Evolutionary conservation across 2,888 invertebrate genomes (phyloP), one percentile per base, ranked within the genome.

Genomic region (Hypercompe scribonia): DNA sequence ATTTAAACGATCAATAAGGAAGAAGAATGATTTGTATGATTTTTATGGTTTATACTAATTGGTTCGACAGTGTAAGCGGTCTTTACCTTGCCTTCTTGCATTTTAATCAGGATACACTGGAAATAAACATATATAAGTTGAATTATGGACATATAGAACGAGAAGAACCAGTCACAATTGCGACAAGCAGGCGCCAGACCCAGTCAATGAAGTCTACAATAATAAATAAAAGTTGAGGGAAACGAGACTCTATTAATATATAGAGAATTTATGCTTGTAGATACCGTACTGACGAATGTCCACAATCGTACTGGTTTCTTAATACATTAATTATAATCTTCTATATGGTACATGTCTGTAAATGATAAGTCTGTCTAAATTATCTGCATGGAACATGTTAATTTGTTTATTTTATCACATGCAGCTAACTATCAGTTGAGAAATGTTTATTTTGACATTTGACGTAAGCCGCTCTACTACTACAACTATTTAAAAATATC

Each of bases 151-250:
- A 89, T 90, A 92, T 89, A 90, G 91, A 93, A 94, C 94, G 89
- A 93, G 93, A 94, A 92, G 93, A 94, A 94, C 95, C 94, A 94
- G 94, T 94, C 93, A 93, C 92, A 91, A 92, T 90, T 92, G 94
- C 95, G 94, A 90, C 94, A 91, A 90, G 89, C 90, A 88, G 95
- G 94, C 94, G 94, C 94, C 94, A 87, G 87, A 79, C 86, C 87
- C 91, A 90, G 90, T 93, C 94, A 94, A 94, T 93, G 93, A 90
- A 93, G 92, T 90, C 90, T 90, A 90, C 90, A 90, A 93, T 91
- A 92, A 93, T 92, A 91, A 91, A 93, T 92, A 93, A 91, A 90
- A 90, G 88, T 89, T 92, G 88, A 91, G 89, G 90, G 90, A 91
- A 92, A 91, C 90, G 84, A 90, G 88, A 88, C 88, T 88, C 89